Evolutionary conservation across 2,888 invertebrate genomes (phyloP), one percentile per base, ranked within the genome.

Genomic region (Orchestes rusci): DNA sequence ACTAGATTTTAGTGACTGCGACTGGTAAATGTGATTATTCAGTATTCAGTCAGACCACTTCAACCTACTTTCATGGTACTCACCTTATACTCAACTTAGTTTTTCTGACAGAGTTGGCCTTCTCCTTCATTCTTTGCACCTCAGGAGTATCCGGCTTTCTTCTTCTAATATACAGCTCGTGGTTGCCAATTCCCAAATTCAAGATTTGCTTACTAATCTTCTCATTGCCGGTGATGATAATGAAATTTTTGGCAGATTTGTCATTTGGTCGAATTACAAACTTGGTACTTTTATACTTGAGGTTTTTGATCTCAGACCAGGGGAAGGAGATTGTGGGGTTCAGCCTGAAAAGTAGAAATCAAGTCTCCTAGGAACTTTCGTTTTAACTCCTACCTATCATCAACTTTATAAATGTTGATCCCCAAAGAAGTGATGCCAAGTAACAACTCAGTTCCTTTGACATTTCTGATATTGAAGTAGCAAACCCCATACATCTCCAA

Each of bases 121-220:
- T 96, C 57, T 95, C 94, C 76, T 96, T 97, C 97, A 99, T 96
- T 73, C 96, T 96, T 70, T 94, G 93, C 48, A 99, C 93, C 74
- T 99, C 97, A 63, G 97, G 95, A 56, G 94, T 93, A 71, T 99
- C 99, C 16, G 96, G 94, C 72, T 97, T 96, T 65, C 97, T 84
- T 56, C 97, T 77, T 51, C 94, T 81, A 89, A 97, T 95, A 72
- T 97, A 99, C 57, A 99, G 74, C 70, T 96, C 94, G 74, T 99
- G 97, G 74, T 97, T 97, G 59, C 97, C 99, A 91, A 99, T 96
- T 66, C 99, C 97, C 52, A 99, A 77, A 53, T 95, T 95, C 57
- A 99, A 74, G 68, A 99, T 97, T 58, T 94, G 82, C 72, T 99
- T 99, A 75, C 97, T 99, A 66, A 93, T 93, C 68, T 93, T 84